Evolutionary conservation across 2,113 vertebrate genomes (phyloP).

Genomic region (Mustela nigripes): DNA sequence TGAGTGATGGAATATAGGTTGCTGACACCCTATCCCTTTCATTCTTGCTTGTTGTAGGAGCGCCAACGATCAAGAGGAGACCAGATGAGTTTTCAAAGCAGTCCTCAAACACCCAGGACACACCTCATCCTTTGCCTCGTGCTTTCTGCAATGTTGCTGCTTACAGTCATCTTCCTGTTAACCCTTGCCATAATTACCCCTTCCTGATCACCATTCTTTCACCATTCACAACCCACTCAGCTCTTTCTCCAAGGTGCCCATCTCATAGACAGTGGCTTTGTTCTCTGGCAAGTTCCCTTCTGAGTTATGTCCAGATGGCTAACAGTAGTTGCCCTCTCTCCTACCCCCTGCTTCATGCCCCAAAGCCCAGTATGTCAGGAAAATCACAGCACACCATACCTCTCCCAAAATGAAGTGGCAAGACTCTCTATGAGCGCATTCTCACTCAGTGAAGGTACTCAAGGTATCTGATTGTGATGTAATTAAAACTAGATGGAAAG

Average conservation of each 20-base stretch:
- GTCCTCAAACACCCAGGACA: constrained; percentile 76
- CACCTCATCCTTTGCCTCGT: constrained; percentile 74
- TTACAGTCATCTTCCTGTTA: constrained; percentile 65
- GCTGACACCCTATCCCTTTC: constrained; percentile 79
- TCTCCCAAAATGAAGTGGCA: constrained; percentile 45
- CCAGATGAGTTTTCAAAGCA: constrained; percentile 83
- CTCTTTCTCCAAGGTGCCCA: constrained; percentile 8
- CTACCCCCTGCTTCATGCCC: neutral
- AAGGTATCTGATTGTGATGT: constrained; percentile 53
- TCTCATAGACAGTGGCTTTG: neutral
- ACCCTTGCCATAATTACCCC: constrained; percentile 61
- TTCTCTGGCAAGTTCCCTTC: constrained; percentile 23
- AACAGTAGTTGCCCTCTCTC: neutral
- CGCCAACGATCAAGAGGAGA: constrained; percentile 78
- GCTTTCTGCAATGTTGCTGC: constrained; percentile 77
- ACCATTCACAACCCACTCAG: constrained; percentile 40
- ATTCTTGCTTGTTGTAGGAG: constrained; percentile 82
- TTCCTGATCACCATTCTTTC: constrained; percentile 24
- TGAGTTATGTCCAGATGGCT: constrained; percentile 27
- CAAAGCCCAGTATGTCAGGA: neutral
- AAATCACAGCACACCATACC: constrained; percentile 15
- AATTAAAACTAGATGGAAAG: constrained; percentile 51
- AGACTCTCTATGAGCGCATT: neutral
- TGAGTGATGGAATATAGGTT: neutral
- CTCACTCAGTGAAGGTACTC: constrained; percentile 17